Evolutionary conservation across 2,888 invertebrate genomes (phyloP).

Genomic region (Anthophora plumipes): DNA sequence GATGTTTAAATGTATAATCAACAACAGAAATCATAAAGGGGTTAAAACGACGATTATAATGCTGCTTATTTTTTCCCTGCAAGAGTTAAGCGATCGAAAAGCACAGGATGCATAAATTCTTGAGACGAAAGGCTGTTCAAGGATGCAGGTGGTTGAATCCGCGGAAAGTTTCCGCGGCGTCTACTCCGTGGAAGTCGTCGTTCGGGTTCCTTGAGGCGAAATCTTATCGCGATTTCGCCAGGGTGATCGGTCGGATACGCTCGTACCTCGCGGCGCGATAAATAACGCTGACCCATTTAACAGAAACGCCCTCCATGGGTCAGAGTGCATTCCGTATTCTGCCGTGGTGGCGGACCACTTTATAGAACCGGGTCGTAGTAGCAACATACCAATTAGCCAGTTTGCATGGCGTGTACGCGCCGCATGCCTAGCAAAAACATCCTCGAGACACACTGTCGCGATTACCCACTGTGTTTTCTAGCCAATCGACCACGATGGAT

Average conservation of each 20-base stretch:
- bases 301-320: conserved; percentile 54
- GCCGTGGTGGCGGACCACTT: conserved; percentile 70
- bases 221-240: conserved; percentile 48
- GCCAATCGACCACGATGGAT: conserved; percentile 22
- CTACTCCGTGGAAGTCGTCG: conserved; percentile 13
- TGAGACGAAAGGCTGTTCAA: neutral
- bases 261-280: conserved; percentile 59
- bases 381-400: conserved; percentile 79
- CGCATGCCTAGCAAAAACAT: conserved; percentile 43
- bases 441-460: conserved; percentile 13
- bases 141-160: conserved; percentile 14
- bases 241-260: conserved; percentile 43
- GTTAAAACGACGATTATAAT: no score
- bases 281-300: conserved; percentile 73
- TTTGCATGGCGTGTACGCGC: conserved; percentile 71
- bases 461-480: neutral
- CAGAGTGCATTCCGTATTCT: conserved; percentile 77
- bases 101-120: conserved; percentile 3
- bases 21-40: no score
- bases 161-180: conserved; percentile 33
- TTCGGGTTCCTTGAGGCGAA: conserved; percentile 9
- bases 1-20: no score
- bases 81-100: neutral
- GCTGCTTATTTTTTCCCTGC: neutral
- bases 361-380: conserved; percentile 73